Conservation (phyloP, 2,797 vertebrate species). For the Acomys russatus region DNA sequence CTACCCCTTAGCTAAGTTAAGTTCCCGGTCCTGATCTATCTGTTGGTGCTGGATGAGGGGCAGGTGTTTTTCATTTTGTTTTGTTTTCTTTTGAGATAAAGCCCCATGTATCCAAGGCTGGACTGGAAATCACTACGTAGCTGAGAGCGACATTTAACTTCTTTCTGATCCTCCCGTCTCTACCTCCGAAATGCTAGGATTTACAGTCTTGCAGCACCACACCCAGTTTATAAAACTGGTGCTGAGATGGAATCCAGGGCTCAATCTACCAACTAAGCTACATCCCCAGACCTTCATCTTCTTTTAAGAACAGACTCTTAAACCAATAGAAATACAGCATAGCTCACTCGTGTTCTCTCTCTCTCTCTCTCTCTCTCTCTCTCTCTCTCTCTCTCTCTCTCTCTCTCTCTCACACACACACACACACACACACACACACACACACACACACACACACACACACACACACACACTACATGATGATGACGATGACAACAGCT, state of each 20-base stretch:
- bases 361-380: no score
- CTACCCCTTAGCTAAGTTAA: no score
- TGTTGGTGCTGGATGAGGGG: not conserved
- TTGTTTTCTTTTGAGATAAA: not conserved
- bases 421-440: not conserved
- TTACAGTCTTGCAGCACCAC: not conserved
- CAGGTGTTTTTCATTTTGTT: not conserved
- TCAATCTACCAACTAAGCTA: not conserved
- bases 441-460: not conserved
- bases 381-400: no score
- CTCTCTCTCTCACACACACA: not conserved
- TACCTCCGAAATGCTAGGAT: not conserved
- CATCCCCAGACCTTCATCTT: not conserved
- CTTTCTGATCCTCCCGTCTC: not conserved
- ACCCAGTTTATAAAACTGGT: not conserved
- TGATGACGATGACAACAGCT: not conserved
- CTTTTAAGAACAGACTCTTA: not conserved
- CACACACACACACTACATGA: not conserved
- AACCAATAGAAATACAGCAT: not conserved
- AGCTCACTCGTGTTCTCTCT: not conserved
- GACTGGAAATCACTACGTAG: not conserved
- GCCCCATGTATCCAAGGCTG: not conserved
- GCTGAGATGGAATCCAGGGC: not conserved
- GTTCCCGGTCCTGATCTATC: not conserved
- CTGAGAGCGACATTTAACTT: not conserved